A percentile compares a stretch with the other conserved stretches of the same genome.
phyloP scores from a whole-genome alignment of 1,140 invertebrate genomes.

The Geopemphigus sp. region DNA sequence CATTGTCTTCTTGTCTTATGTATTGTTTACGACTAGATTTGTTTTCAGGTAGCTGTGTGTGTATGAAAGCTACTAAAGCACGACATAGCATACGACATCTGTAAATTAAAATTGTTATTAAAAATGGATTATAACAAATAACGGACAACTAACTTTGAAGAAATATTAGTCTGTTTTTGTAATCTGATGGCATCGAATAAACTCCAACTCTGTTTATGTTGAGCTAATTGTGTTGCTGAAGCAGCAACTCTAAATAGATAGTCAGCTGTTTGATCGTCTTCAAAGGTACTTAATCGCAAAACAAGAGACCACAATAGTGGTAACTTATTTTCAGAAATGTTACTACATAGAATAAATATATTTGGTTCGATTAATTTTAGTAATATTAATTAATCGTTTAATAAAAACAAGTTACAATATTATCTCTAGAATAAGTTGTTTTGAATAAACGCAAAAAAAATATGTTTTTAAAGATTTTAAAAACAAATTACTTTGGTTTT shows the following conservation, averaged over 20 bases:
- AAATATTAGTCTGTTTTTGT: slow-evolving; percentile 62
- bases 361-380: neutral
- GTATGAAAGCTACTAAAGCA: slow-evolving; percentile 43
- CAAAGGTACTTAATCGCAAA: slow-evolving; percentile 60
- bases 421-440: neutral
- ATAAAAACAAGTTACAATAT: neutral
- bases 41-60: slow-evolving; percentile 47
- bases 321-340: slow-evolving; percentile 62
- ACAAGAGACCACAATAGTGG: slow-evolving; percentile 63
- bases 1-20: slow-evolving; percentile 17
- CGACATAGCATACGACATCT: slow-evolving; percentile 48
- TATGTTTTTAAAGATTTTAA: neutral
- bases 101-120: neutral
- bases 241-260: slow-evolving; percentile 57
- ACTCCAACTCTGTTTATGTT: slow-evolving; percentile 62
- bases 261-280: slow-evolving; percentile 53
- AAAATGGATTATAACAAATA: neutral
- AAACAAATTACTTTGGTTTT: slow-evolving; percentile 57
- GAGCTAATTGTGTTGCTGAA: slow-evolving; percentile 58
- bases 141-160: slow-evolving; percentile 57
- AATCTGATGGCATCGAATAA: slow-evolving; percentile 67
- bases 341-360: slow-evolving; percentile 55
- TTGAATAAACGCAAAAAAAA: neutral
- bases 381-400: neutral
- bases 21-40: slow-evolving; percentile 35